Percentiles rank a stretch among this genome's conserved stretches.
Conservation (phyloP, 2,888 invertebrate species). For the Nymphalis polychloros region DNA sequence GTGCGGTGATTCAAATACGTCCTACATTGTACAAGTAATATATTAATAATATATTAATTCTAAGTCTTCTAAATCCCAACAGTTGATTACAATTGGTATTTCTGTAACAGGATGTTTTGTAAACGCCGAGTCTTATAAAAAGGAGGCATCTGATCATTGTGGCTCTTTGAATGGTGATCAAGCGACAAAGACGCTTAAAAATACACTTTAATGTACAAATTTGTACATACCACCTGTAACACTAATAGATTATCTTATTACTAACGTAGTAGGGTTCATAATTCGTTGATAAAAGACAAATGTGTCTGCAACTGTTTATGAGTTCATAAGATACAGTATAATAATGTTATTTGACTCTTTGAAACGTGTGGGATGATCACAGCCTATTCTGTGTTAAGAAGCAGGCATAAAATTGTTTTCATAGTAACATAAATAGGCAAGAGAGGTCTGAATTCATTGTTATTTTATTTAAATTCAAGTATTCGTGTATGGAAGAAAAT, state of each 20-base stretch:
- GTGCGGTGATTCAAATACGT: too few species aligned
- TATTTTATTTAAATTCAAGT: conserved; percentile 38
- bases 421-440: conserved; percentile 43
- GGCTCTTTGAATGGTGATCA: conserved; percentile 66
- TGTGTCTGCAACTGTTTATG: conserved; percentile 34
- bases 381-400: conserved; percentile 69
- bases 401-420: conserved; percentile 60
- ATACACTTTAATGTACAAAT: conserved; percentile 60
- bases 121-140: conserved; percentile 55
- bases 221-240: conserved; percentile 30
- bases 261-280: conserved; percentile 41
- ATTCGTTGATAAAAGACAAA: conserved; percentile 33
- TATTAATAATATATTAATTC: conserved; percentile 24
- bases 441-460: conserved; percentile 38
- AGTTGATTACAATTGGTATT: conserved; percentile 41
- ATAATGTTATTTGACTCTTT: conserved; percentile 75
- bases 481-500: conserved; percentile 28
- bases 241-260: conserved; percentile 22
- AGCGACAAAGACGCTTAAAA: conserved; percentile 73
- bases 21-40: conserved; percentile 3
- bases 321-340: conserved; percentile 58
- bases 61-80: conserved; percentile 21
- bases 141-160: conserved; percentile 65
- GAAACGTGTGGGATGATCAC: conserved; percentile 73
- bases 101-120: conserved; percentile 45